Base-by-base conservation (phyloP, 2,888 invertebrate species). In the Pheosia gnoma region DNA sequence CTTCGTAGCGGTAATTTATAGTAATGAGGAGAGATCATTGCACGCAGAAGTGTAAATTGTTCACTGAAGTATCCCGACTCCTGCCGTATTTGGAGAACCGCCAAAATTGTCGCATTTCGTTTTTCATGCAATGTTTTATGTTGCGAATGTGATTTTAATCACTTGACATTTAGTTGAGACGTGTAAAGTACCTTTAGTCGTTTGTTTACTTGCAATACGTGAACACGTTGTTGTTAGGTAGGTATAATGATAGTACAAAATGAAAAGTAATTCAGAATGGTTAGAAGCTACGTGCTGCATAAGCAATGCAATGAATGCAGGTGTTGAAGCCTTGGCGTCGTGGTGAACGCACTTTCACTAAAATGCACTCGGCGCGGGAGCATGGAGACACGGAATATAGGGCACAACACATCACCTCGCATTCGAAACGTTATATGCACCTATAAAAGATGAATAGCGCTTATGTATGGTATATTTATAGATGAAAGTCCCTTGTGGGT, bases 21-120 rank as follows among this genome's bases (percentile, higher is more conserved):
- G 81, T 89, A 87, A 89, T 82, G 86, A 86, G 82, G 87, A 88
- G 88, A 90, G 87, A 89, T 89, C 86, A 88, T 87, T 86, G 87
- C 80, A 85, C 87, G 72, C 68, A 80, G 80, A 86, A 88, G 88
- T 85, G 87, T 86, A 84, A 87, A 87, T 86, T 80, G 82, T 80
- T 69, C 73, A 80, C 79, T 83, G 78, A 83, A 85, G 80, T 74
- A 36, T 55, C 78, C 78, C 69, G 71, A 76, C 75, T 55, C 78
- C 78, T 68, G 71, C 77, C 75, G 77, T 80, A 74, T 84, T 84
- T 89, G 88, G 88, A 83, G 58, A 45, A 43, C 61, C 59, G 83
- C 84, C 89, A 89, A 84, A 79, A 80, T 73, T 81, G 80, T 73
- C 79, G 77, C 72, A 74, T 77, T 81, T 72, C 72, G 74, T 78